These are phyloP conservation scores for Phytoseiulus persimilis DNA, from an alignment of 2,888 invertebrate species.

Conservation along the genomic window DNA sequence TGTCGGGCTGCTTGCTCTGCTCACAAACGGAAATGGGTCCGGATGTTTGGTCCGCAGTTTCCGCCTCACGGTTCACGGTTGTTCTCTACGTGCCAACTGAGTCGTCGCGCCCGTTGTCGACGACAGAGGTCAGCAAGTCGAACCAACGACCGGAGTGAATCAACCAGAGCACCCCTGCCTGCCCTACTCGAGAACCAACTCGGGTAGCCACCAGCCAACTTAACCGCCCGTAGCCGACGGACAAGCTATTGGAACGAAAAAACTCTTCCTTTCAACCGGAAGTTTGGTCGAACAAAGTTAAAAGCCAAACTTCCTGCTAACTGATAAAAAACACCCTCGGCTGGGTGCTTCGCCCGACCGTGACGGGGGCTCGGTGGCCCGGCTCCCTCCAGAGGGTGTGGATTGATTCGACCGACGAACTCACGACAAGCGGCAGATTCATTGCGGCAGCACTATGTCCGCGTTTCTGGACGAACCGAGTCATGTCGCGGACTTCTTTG, in stretches of 20 bases:
- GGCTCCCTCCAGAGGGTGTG: background rate
- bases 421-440: background rate
- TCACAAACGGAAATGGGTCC: conserved; percentile 5
- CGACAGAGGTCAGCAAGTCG: background rate
- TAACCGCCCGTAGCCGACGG: background rate
- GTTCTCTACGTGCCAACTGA: background rate
- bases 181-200: background rate
- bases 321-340: background rate
- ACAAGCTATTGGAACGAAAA: background rate
- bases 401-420: background rate
- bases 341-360: background rate
- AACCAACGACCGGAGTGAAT: background rate
- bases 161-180: background rate
- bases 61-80: conserved; percentile 5
- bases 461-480: too few species aligned
- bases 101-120: background rate
- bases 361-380: background rate
- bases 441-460: too few species aligned
- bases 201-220: background rate
- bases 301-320: background rate
- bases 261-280: background rate
- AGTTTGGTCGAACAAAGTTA: background rate
- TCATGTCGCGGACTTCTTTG: too few species aligned
- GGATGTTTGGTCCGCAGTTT: background rate
- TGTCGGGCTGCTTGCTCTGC: background rate